These are phyloP conservation scores for Bacillus rossius DNA, from an alignment of 1,140 invertebrate genomes.

Conservation along the genomic window DNA sequence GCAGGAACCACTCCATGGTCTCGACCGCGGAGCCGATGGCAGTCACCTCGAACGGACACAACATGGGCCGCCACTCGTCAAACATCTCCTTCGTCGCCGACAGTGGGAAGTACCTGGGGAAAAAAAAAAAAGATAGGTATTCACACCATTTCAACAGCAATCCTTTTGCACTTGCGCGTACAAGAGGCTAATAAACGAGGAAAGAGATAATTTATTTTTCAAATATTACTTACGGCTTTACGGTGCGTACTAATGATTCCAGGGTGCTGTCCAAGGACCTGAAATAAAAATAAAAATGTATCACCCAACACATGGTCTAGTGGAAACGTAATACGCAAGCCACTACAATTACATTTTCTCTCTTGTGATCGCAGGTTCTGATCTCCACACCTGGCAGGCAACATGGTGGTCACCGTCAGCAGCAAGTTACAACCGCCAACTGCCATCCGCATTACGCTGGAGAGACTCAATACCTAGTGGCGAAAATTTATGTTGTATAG, in stretches of 20 bases:
- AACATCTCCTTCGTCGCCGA: conserved; percentile 82
- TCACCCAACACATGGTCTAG: neutral
- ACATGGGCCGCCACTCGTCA: conserved; percentile 69
- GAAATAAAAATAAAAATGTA: conserved; percentile 10
- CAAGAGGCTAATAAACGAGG: neutral
- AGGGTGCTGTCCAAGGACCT: conserved; percentile 28
- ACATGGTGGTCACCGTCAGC: too few relatives aligned
- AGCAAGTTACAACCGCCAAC: too few relatives aligned
- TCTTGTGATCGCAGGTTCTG: too few relatives aligned
- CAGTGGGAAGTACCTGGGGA: conserved; percentile 63
- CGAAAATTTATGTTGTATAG: too few relatives aligned
- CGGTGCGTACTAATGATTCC: conserved; percentile 28
- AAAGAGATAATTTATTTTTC: neutral
- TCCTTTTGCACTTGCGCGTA: neutral
- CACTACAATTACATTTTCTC: too few relatives aligned
- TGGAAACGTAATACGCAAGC: too few relatives aligned
- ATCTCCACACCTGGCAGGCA: too few relatives aligned
- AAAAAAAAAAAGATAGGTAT: neutral
- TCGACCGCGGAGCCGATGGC: conserved; percentile 54
- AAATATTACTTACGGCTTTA: conserved; percentile 30
- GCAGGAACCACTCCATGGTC: conserved; percentile 70
- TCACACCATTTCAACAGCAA: neutral
- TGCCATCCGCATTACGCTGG: too few relatives aligned
- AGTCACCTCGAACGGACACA: conserved; percentile 61
- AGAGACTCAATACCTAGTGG: too few relatives aligned